A percentile compares a stretch with the other conserved stretches of the same genome.
Conservation (phyloP, 2,797 vertebrate species). For the Chelon auratus region DNA sequence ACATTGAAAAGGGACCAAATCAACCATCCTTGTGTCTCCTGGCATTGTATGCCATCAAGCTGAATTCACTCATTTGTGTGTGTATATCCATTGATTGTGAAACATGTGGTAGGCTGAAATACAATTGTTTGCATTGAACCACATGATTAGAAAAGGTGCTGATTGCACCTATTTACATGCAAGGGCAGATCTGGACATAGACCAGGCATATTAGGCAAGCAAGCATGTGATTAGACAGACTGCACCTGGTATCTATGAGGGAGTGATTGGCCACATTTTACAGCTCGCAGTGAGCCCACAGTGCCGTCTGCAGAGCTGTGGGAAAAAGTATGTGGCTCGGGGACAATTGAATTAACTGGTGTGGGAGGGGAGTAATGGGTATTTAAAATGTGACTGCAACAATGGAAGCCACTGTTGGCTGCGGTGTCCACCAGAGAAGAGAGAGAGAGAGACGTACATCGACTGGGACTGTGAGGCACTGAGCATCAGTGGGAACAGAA, state of each 20-base stretch:
- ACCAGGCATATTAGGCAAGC: constrained; percentile 49
- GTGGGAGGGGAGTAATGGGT: constrained; percentile 58
- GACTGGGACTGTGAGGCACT: constrained; percentile 9
- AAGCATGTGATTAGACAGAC: constrained; percentile 44
- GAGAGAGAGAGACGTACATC: constrained; percentile 35
- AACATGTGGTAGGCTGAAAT: constrained; percentile 51
- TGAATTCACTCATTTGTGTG: constrained; percentile 25
- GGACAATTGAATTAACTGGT: constrained; percentile 71
- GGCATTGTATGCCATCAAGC: not conserved
- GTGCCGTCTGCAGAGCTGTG: constrained; percentile 54
- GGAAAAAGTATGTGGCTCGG: constrained; percentile 48
- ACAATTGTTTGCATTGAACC: constrained; percentile 47
- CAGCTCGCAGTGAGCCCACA: constrained; percentile 42
- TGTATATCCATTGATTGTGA: not conserved
- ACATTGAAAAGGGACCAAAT: not conserved
- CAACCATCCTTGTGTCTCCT: not conserved
- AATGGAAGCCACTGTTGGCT: constrained; percentile 58
- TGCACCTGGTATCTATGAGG: constrained; percentile 55
- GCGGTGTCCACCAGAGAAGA: not conserved
- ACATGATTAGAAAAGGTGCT: constrained; percentile 34
- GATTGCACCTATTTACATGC: constrained; percentile 47
- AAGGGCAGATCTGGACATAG: constrained; percentile 37
- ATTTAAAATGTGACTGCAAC: constrained; percentile 62
- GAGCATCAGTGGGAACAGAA: constrained; percentile 17
- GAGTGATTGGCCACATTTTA: constrained; percentile 42